phyloP scores from a whole-genome alignment of 2,888 invertebrate genomes.

The Mellilla xanthometata region DNA sequence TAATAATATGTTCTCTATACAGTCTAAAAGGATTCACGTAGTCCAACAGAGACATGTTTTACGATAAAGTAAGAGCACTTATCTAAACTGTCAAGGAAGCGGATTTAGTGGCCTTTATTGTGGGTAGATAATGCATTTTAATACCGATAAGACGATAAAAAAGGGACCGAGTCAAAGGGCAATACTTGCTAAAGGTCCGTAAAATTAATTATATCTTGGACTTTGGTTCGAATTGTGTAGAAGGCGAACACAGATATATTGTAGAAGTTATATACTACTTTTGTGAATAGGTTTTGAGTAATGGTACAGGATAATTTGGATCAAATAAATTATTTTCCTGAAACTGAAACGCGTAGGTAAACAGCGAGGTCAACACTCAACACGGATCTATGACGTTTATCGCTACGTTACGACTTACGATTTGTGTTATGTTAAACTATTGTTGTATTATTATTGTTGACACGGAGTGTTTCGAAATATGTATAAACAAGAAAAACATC shows the following conservation, averaged over 20 bases:
- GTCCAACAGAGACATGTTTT: conserved; percentile 42
- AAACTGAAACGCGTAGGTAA: neutral
- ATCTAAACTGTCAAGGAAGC: conserved; percentile 49
- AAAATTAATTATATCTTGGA: conserved; percentile 25
- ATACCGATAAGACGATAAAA: conserved; percentile 40
- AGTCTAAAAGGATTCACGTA: conserved; percentile 64
- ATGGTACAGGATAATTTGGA: neutral
- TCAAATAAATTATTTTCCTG: neutral
- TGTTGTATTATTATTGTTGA: too few relatives aligned
- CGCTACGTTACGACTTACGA: neutral
- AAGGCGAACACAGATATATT: conserved; percentile 15
- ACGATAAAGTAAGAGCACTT: conserved; percentile 24
- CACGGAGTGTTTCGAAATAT: too few relatives aligned
- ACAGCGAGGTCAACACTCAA: neutral
- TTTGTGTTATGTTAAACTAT: too few relatives aligned
- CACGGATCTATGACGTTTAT: too few relatives aligned
- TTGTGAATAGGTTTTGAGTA: neutral
- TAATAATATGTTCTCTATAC: conserved; percentile 56
- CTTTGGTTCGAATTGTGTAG: conserved; percentile 9
- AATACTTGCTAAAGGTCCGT: conserved; percentile 30
- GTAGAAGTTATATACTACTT: conserved; percentile 3
- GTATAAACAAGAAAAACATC: too few relatives aligned
- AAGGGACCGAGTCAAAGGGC: conserved; percentile 39
- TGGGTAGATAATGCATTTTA: conserved; percentile 56
- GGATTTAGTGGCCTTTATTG: conserved; percentile 47